Evolutionary conservation across 1,140 invertebrate genomes (phyloP).

Genomic region (Dolichoris vasculosae): DNA sequence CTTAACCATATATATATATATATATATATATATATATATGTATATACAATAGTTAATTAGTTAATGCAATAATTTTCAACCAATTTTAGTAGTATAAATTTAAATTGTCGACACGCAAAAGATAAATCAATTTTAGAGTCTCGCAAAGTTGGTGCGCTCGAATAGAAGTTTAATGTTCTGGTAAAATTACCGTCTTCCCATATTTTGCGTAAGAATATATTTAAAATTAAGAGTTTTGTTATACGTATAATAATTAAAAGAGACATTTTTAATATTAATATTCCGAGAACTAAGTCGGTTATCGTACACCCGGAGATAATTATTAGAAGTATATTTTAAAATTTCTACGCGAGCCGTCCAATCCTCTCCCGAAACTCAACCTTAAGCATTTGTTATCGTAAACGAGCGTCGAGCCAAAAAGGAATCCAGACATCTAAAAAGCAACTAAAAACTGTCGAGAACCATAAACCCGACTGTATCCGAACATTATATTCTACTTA

Average conservation of each 20-base stretch:
- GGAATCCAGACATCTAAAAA: neutral
- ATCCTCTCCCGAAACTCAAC: neutral
- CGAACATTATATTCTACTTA: conserved; percentile 9
- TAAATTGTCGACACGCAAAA: neutral
- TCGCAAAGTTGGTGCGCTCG: neutral
- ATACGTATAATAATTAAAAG: neutral
- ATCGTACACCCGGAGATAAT: too few relatives aligned
- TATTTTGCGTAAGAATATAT: neutral
- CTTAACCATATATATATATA: too few relatives aligned
- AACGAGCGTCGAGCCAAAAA: neutral
- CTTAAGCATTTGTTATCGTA: neutral
- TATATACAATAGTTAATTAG: conserved; percentile 1
- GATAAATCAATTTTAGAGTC: conserved; percentile 17
- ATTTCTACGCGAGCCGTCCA: too few relatives aligned
- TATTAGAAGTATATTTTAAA: neutral
- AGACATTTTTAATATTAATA: too few relatives aligned
- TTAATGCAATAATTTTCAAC: conserved; percentile 19
- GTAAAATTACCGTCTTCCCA: conserved; percentile 19
- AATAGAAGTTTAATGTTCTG: neutral
- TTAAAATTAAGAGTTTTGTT: neutral
- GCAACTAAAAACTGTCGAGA: neutral
- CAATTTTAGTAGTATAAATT: conserved; percentile 20
- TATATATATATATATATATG: too few relatives aligned
- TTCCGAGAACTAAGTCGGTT: too few relatives aligned
- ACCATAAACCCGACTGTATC: neutral